Percentiles rank a stretch among this genome's conserved stretches.
These are phyloP conservation scores for Chelon auratus DNA, from an alignment of 2,797 vertebrate species.

Conservation along the genomic window DNA sequence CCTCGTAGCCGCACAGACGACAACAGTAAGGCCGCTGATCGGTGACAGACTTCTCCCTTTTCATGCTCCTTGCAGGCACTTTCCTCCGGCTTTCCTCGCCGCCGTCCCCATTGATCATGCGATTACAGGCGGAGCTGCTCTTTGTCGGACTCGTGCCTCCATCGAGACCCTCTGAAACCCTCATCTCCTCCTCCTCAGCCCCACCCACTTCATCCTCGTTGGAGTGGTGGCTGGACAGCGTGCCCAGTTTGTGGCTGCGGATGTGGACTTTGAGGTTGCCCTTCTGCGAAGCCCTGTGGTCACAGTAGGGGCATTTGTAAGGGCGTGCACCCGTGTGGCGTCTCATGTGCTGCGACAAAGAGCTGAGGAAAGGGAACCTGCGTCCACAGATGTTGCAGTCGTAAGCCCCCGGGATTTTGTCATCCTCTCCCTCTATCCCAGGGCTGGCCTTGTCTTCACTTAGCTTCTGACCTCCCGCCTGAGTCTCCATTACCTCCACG, in stretches of 20 bases:
- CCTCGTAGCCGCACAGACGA: constrained; percentile 89
- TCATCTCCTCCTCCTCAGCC: constrained; percentile 82
- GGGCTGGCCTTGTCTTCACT: constrained; percentile 71
- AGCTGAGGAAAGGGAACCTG: constrained; percentile 96
- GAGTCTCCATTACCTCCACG: constrained; percentile 80
- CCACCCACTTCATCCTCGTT: constrained; percentile 81
- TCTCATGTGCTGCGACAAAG: constrained; percentile 96
- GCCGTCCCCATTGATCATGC: constrained; percentile 85
- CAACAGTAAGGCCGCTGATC: constrained; percentile 89
- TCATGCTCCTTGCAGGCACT: constrained; percentile 87
- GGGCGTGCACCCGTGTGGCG: constrained; percentile 95
- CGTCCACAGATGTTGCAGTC: constrained; percentile 94
- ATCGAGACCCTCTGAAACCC: constrained; percentile 89
- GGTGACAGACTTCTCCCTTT: constrained; percentile 81
- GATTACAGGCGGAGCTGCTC: constrained; percentile 93
- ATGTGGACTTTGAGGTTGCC: constrained; percentile 97
- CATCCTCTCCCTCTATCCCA: constrained; percentile 77
- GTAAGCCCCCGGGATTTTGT: constrained; percentile 83
- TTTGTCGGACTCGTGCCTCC: constrained; percentile 94
- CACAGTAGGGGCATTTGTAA: constrained; percentile 97
- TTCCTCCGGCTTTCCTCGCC: constrained; percentile 84
- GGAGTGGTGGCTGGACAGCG: constrained; percentile 88
- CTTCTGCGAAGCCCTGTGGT: constrained; percentile 96
- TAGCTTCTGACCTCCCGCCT: constrained; percentile 50
- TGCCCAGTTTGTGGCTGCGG: constrained; percentile 93